phyloP scores from a whole-genome alignment of 2,113 vertebrate species.

The Onychostoma macrolepis region DNA sequence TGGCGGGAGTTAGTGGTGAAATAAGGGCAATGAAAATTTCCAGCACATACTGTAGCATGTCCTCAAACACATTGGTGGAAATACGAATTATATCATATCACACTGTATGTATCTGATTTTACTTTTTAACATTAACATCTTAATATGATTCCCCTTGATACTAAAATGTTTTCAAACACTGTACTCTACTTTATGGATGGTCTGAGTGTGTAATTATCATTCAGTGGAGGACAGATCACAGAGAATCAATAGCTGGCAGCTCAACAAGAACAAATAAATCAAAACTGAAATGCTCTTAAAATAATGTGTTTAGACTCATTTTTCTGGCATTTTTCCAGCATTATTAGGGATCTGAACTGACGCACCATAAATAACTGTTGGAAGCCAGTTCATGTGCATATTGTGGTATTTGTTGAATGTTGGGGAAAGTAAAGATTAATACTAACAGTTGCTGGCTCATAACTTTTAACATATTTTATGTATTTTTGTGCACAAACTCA shows the following conservation, averaged over 20 bases:
- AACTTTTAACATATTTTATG: neutral
- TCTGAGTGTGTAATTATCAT: neutral
- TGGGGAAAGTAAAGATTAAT: neutral
- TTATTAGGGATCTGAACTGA: slow-evolving; percentile 8
- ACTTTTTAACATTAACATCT: neutral
- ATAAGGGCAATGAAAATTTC: neutral
- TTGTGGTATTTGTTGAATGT: neutral
- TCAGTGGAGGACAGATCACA: neutral
- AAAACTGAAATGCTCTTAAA: slow-evolving; percentile 26
- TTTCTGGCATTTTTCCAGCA: neutral
- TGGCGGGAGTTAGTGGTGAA: neutral
- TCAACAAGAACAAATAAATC: slow-evolving; percentile 29
- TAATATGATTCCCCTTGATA: neutral
- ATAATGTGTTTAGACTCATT: neutral
- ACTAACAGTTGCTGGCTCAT: neutral
- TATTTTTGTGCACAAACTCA: neutral
- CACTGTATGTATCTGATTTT: neutral
- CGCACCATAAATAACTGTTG: neutral
- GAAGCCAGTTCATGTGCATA: neutral
- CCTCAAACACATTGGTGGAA: slow-evolving; percentile 4
- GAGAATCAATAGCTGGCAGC: slow-evolving; percentile 24
- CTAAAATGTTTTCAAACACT: neutral
- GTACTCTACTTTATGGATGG: neutral
- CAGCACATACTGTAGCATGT: neutral
- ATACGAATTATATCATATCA: neutral